Conservation (phyloP, 2,113 vertebrate genomes). For the Pachycephala philippinensis region DNA sequence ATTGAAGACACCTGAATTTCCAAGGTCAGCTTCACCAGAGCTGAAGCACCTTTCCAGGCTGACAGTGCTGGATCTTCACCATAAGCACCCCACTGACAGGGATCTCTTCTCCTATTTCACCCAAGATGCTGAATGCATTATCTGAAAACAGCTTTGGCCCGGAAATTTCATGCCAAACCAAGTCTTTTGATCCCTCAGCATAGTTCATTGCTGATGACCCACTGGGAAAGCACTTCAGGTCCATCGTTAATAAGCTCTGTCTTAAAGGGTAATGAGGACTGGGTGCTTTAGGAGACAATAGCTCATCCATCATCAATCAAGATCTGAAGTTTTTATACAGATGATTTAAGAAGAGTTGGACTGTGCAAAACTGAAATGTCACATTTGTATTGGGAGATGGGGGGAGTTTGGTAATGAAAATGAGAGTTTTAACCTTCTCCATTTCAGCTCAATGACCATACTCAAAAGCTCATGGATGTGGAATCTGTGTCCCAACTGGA, state of each 20-base stretch:
- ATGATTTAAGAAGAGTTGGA: conserved; percentile 77
- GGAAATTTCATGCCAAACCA: conserved; percentile 52
- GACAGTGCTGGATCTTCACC: neutral
- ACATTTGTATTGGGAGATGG: conserved; percentile 75
- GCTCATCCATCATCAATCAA: conserved; percentile 79
- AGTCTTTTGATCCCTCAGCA: conserved; percentile 50
- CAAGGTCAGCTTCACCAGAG: neutral
- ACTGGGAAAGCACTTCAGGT: conserved; percentile 68
- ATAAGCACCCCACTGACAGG: neutral
- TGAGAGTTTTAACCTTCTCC: conserved; percentile 76
- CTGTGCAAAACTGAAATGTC: conserved; percentile 81
- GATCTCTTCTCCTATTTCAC: neutral
- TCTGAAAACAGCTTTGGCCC: conserved; percentile 35
- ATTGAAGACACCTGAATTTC: neutral
- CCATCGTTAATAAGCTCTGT: conserved; percentile 72
- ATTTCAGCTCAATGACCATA: conserved; percentile 73
- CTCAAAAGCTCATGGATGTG: conserved; percentile 65
- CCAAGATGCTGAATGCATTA: conserved; percentile 28
- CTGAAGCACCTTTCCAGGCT: neutral
- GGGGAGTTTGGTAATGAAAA: conserved; percentile 73
- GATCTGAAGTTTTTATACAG: conserved; percentile 77
- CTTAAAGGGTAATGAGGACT: conserved; percentile 74
- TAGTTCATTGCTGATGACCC: conserved; percentile 62
- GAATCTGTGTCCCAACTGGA: conserved; percentile 46
- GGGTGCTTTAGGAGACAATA: conserved; percentile 72